Evolutionary conservation across 2,113 vertebrate species (phyloP), one percentile per base, ranked within the genome.

Genomic region (Saccopteryx leptura): DNA sequence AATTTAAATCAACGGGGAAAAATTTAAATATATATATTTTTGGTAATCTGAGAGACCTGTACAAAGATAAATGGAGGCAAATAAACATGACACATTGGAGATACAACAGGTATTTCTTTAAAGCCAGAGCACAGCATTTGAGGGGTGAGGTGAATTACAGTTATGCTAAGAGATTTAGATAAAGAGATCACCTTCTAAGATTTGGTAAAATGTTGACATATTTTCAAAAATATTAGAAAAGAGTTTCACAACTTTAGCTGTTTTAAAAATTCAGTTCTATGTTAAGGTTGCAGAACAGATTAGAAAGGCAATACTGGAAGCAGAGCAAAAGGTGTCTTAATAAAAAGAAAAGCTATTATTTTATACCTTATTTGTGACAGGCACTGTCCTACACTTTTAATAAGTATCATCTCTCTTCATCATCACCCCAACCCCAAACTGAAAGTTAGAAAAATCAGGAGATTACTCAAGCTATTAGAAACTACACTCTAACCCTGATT

Each of bases 101-200:
- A 61, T 10, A 33, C 1, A 33, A 1, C 9, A 87, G 14, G 1
- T 15, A 83, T 71, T 71, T 83, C 14, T 8, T 19, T 52, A 83
- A 90, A 82, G 65, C 3, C 14, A 88, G 50, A 91, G 17, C 5
- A 58, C 26, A 79, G 48, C 11, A 66, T 33, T 52, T 60, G 12
- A 54, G n/a, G 12, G 13, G 13, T 74, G 6, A 5, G 6, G 2
- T 31, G 4, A 17, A 10, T 7, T 39, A 10, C 2, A 24, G 11
- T 5, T 54, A 50, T 56, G 9, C 12, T 52, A 50, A 82, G 13
- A 48, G 17, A 86, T 26, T 31, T 21, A 4, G 11, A 61, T 89
- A 48, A 17, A 66, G 4, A 63, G 3, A 68, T 1, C 9, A 11
- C 5, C 21, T 60, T 31, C 26, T n/a, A 69, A 11, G 18, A 2